Percentiles rank a stretch among this genome's conserved stretches.
These are phyloP conservation scores for Trididemnum miniatum DNA, from an alignment of 23 tunicate species.

Conservation along the genomic window DNA sequence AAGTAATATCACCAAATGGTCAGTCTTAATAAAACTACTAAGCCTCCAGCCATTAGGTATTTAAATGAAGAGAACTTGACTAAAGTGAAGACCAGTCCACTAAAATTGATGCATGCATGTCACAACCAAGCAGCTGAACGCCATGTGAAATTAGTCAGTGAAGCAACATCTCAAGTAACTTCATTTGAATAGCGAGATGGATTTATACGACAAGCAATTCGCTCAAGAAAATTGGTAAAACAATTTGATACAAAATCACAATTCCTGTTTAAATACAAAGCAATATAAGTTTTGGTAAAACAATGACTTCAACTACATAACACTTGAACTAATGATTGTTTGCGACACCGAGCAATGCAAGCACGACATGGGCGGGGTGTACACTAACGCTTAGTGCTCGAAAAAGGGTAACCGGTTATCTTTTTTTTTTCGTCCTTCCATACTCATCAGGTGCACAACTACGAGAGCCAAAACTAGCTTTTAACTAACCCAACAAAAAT, in stretches of 20 bases:
- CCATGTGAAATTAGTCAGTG: too few relatives aligned
- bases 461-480: too few relatives aligned
- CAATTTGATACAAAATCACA: constrained; percentile 9
- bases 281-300: too few relatives aligned
- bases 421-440: too few relatives aligned
- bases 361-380: too few relatives aligned
- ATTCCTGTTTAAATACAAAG: not conserved
- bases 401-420: too few relatives aligned
- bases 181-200: not conserved
- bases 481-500: too few relatives aligned
- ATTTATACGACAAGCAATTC: constrained; percentile 1
- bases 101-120: constrained; percentile 7
- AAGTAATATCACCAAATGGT: constrained; percentile 15
- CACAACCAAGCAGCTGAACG: constrained; percentile 9
- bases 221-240: not conserved
- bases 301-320: too few relatives aligned
- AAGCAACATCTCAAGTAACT: constrained; percentile 12
- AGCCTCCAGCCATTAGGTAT: constrained; percentile 15
- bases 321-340: too few relatives aligned
- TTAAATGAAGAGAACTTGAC: constrained; percentile 7
- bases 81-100: not conserved
- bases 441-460: too few relatives aligned
- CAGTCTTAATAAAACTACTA: constrained; percentile 3
- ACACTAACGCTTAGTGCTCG: too few relatives aligned
- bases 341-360: too few relatives aligned